phyloP scores from a whole-genome alignment of 2,113 vertebrate genomes.

The Oenanthe oenanthe region DNA sequence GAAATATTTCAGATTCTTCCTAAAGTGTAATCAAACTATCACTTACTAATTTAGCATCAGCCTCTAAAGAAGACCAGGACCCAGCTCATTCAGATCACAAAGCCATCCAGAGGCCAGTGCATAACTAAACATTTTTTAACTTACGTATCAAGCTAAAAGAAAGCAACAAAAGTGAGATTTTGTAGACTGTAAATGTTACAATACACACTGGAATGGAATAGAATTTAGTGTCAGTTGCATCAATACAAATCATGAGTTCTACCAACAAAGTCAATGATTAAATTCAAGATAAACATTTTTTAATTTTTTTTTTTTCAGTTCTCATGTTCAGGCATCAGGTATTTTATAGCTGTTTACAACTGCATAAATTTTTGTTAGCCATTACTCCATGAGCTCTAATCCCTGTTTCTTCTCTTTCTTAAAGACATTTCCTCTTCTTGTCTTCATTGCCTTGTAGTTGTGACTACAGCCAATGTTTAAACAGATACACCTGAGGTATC shows the following conservation, averaged over 20 bases:
- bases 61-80: neutral
- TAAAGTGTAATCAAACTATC: neutral
- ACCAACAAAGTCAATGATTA: neutral
- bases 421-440: neutral
- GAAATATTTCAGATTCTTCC: neutral
- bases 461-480: neutral
- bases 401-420: neutral
- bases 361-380: neutral
- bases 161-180: neutral
- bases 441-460: neutral
- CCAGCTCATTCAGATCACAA: neutral
- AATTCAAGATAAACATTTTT: neutral
- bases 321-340: neutral
- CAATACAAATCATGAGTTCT: neutral
- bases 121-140: neutral
- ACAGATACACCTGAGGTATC: neutral
- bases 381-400: neutral
- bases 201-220: neutral
- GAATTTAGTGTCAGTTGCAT: neutral
- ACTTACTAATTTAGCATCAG: neutral
- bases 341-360: neutral
- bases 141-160: neutral
- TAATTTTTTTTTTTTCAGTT: neutral
- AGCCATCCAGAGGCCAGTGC: neutral
- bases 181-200: neutral